A percentile compares a stretch with the other conserved stretches of the same genome.
Evolutionary conservation across 2,797 vertebrate species (phyloP).

Genomic region (Peromyscus eremicus): DNA sequence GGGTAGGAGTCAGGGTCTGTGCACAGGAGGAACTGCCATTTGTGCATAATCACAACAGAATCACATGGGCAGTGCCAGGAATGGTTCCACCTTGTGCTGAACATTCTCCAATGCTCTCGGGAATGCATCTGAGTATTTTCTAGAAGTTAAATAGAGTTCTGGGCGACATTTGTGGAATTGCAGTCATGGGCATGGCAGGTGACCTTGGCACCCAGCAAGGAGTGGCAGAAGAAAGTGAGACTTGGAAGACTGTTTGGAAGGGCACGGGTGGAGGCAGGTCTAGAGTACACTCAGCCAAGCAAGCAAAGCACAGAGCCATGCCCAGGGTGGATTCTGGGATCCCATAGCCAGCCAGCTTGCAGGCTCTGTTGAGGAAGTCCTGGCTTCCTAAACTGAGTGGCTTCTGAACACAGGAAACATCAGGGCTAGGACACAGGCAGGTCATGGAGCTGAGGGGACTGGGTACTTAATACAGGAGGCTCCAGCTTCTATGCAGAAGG

Average conservation of each 20-base stretch:
- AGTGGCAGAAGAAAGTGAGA: slow-evolving; percentile 56
- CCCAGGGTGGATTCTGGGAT: not conserved
- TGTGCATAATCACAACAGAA: slow-evolving; percentile 72
- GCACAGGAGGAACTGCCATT: slow-evolving; percentile 58
- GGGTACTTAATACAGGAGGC: not conserved
- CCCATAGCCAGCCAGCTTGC: not conserved
- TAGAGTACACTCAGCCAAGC: not conserved
- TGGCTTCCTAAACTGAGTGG: not conserved
- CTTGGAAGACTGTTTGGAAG: slow-evolving; percentile 41
- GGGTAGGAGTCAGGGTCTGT: not conserved
- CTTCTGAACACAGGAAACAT: not conserved
- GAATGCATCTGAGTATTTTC: slow-evolving; percentile 73
- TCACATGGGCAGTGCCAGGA: slow-evolving; percentile 34
- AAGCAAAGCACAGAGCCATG: not conserved
- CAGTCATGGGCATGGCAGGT: not conserved
- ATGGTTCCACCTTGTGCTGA: not conserved
- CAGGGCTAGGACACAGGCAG: not conserved
- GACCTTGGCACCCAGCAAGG: slow-evolving; percentile 39
- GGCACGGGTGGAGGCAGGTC: not conserved
- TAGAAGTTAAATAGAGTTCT: slow-evolving; percentile 70
- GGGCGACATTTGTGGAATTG: slow-evolving; percentile 49
- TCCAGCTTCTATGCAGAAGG: not conserved
- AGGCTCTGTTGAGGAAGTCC: not conserved
- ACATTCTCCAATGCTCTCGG: slow-evolving; percentile 19
- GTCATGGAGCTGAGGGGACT: not conserved